Conservation (phyloP, 2,113 vertebrate genomes). For the Axis porcinus region DNA sequence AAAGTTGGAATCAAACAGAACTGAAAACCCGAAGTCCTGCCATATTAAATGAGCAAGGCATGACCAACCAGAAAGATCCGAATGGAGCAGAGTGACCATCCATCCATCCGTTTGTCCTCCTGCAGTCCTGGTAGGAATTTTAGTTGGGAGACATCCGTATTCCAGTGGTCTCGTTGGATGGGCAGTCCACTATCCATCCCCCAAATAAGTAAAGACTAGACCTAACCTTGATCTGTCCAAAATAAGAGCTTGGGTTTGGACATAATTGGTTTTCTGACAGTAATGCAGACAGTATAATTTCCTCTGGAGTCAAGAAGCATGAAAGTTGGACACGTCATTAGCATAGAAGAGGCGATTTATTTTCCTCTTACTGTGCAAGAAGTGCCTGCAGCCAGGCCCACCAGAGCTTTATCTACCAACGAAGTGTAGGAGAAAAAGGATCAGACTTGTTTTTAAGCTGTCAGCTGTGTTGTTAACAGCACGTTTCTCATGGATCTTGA, state of each 20-base stretch:
- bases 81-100: background rate
- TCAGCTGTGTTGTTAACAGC: background rate
- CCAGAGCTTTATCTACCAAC: background rate
- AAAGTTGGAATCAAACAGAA: background rate
- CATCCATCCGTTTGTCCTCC: background rate
- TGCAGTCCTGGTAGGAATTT: background rate
- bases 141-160: rapidly evolving
- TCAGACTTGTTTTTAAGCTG: background rate
- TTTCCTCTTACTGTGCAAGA: background rate
- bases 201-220: background rate
- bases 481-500: background rate
- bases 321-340: background rate
- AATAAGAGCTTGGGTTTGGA: background rate
- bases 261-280: background rate
- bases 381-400: background rate
- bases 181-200: too few species aligned
- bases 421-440: background rate
- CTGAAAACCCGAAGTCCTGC: background rate
- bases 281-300: background rate
- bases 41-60: background rate
- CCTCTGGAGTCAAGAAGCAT: background rate
- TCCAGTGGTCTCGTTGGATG: background rate
- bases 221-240: background rate
- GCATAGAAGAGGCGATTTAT: background rate
- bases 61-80: background rate